Conservation (phyloP, 1,140 invertebrate species). For the Pseudobourletiella spinata region DNA sequence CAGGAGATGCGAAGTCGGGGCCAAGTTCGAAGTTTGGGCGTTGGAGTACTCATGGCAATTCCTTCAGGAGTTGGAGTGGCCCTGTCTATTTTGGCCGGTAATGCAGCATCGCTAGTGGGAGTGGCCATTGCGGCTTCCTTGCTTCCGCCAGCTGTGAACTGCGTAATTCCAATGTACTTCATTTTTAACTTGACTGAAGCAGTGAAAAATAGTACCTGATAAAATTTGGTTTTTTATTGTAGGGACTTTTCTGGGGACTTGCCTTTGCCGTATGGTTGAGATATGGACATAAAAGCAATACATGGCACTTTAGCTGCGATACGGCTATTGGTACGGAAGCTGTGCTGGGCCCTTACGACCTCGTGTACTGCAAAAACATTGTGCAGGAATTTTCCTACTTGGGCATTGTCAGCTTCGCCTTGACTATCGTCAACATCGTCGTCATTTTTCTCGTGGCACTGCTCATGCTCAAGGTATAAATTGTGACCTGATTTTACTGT, state of each 20-base stretch:
- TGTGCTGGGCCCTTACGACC: constrained; percentile 32
- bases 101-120: constrained; percentile 72
- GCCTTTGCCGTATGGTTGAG: constrained; percentile 47
- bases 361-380: constrained; percentile 59
- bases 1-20: constrained; percentile 59
- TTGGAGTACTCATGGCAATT: constrained; percentile 31
- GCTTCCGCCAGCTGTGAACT: constrained; percentile 77
- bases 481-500: no score
- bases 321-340: constrained; percentile 40
- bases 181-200: not conserved
- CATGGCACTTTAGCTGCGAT: no score
- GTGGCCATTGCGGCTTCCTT: constrained; percentile 81
- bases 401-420: constrained; percentile 65
- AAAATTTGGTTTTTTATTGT: not conserved
- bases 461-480: constrained; percentile 67
- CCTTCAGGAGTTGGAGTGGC: constrained; percentile 54
- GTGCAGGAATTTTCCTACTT: constrained; percentile 66
- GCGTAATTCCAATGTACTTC: constrained; percentile 50
- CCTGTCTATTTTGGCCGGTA: constrained; percentile 72
- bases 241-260: constrained; percentile 68
- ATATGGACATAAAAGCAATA: no score
- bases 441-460: constrained; percentile 76
- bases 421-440: constrained; percentile 72
- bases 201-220: no score
- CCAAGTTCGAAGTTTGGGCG: not conserved